A percentile compares a stretch with the other conserved stretches of the same genome.
Evolutionary conservation across 2,113 vertebrate species (phyloP).

Genomic region (Regulus satrapa): DNA sequence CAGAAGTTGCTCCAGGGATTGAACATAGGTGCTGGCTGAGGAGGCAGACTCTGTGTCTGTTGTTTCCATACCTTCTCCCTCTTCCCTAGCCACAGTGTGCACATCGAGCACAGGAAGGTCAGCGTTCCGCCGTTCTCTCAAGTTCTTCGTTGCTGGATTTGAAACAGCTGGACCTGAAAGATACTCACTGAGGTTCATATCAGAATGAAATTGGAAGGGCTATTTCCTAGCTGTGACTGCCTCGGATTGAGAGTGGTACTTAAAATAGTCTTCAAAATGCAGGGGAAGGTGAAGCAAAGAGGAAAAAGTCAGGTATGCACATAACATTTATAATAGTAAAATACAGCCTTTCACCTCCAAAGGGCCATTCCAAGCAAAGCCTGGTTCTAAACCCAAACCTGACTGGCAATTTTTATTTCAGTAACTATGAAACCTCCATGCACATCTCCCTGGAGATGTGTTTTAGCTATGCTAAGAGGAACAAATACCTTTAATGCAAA

Average conservation of each 20-base stretch:
- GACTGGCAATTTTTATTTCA: not conserved
- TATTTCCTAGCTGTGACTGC: not conserved
- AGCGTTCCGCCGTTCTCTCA: conserved; percentile 75
- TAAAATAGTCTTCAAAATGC: not conserved
- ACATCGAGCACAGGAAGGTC: conserved; percentile 82
- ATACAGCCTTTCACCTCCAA: not conserved
- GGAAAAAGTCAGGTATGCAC: not conserved
- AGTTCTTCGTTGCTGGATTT: conserved; percentile 73
- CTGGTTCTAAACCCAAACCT: not conserved
- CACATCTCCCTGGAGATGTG: not conserved
- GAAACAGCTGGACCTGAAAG: conserved; percentile 70
- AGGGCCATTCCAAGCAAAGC: not conserved
- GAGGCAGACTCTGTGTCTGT: conserved; percentile 84
- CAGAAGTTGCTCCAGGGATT: conserved; percentile 92
- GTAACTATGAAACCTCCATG: not conserved
- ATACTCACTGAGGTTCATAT: not conserved
- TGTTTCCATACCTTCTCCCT: conserved; percentile 97
- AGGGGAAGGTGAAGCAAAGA: not conserved
- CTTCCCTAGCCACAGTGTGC: conserved; percentile 85
- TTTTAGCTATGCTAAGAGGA: not conserved
- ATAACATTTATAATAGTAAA: not conserved
- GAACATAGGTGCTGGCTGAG: conserved; percentile 72
- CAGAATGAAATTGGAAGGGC: not conserved
- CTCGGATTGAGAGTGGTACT: not conserved
- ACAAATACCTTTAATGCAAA: not conserved